Evolutionary conservation across 30 jellyfish, hydroid and myxozoan species (phyloP).

Genomic region (Sanderia malayensis): DNA sequence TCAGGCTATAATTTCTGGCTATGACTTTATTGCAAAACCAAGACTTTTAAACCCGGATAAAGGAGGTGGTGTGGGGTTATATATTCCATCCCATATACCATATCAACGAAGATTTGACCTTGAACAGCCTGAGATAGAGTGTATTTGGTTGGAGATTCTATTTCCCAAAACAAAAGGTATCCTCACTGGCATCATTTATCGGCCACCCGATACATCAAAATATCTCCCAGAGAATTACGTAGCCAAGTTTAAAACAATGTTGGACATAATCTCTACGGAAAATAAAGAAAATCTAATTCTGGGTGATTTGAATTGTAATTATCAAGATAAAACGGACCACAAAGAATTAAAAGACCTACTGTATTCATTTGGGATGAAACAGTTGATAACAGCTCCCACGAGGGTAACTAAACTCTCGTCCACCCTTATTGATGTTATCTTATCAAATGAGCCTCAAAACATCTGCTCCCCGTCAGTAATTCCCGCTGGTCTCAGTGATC

Average conservation of each 20-base stretch:
- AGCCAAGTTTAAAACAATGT: constrained; percentile 14
- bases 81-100: not conserved
- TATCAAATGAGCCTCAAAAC: constrained; percentile 19
- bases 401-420: constrained; percentile 38
- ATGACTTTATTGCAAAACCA: constrained; percentile 25
- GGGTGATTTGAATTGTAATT: constrained; percentile 39
- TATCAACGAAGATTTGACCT: constrained; percentile 14
- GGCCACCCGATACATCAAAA: constrained; percentile 50
- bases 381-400: constrained; percentile 35
- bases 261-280: constrained; percentile 27
- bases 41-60: constrained; percentile 33
- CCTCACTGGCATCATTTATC: constrained; percentile 41
- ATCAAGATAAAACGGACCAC: constrained; percentile 34
- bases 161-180: constrained; percentile 31
- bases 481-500: constrained; percentile 66
- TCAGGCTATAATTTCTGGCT: constrained; percentile 21
- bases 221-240: constrained; percentile 25
- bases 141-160: constrained; percentile 40
- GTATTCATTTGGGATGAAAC: constrained; percentile 31
- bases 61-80: constrained; percentile 28
- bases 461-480: constrained; percentile 36
- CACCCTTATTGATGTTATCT: constrained; percentile 9
- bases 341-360: constrained; percentile 34
- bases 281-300: constrained; percentile 21
- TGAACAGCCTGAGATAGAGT: constrained; percentile 10